These are phyloP conservation scores for Discoglossus pictus DNA, from an alignment of 2,797 vertebrate species.

Conservation along the genomic window DNA sequence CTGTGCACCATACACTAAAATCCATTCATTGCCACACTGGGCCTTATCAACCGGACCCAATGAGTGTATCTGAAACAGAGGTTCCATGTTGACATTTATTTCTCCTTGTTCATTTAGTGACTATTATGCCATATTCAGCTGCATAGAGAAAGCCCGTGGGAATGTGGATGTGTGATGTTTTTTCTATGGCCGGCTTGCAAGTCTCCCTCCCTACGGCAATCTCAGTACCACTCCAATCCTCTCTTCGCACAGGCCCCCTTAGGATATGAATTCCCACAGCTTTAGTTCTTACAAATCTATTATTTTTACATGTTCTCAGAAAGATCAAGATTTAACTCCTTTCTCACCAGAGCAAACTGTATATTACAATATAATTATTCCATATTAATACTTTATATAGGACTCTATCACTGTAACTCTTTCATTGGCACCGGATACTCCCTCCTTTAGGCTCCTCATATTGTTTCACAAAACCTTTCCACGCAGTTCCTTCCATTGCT, in stretches of 20 bases:
- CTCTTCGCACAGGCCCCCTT: conserved; percentile 12
- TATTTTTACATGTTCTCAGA: conserved; percentile 18
- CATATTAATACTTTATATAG: conserved; percentile 5
- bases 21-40: too few species aligned
- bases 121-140: conserved; percentile 21
- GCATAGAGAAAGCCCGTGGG: conserved; percentile 33
- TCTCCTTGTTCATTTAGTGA: conserved; percentile 41
- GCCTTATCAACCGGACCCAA: conserved; percentile 17
- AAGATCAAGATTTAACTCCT: conserved; percentile 19
- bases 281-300: conserved; percentile 40
- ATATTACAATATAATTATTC: conserved; percentile 23
- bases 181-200: conserved; percentile 39
- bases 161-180: conserved; percentile 33
- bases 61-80: conserved; percentile 22
- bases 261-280: conserved; percentile 32
- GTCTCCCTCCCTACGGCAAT: conserved; percentile 29
- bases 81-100: conserved; percentile 37
- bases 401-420: neutral
- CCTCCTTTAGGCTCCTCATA: too few species aligned
- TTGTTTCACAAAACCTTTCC: too few species aligned
- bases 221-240: conserved; percentile 14
- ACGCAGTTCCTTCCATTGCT: too few species aligned
- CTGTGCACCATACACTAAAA: too few species aligned
- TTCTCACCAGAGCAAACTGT: conserved; percentile 15
- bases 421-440: neutral